Conservation (phyloP, 2,113 vertebrate genomes). For the Raja brachyura region DNA sequence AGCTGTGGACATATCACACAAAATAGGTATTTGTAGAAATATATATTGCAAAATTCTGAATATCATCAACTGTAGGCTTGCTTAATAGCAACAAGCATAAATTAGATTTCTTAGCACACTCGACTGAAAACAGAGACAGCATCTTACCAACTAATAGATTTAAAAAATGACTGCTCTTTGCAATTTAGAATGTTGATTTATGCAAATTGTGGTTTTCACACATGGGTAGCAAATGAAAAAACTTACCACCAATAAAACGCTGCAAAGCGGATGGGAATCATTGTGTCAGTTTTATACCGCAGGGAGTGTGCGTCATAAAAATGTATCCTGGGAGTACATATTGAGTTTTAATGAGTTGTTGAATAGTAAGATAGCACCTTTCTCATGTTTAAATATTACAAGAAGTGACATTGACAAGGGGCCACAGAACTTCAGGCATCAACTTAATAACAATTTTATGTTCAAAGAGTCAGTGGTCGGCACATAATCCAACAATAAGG, state of each 20-base stretch:
- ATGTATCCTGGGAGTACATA: neutral
- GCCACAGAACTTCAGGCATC: neutral
- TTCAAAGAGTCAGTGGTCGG: neutral
- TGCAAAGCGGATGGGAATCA: neutral
- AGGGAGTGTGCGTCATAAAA: neutral
- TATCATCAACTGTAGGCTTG: neutral
- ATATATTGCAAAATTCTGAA: neutral
- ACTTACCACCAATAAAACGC: neutral
- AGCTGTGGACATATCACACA: neutral
- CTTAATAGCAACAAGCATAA: neutral
- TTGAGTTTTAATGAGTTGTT: neutral
- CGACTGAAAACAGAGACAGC: neutral
- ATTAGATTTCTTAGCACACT: neutral
- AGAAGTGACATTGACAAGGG: neutral
- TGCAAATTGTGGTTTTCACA: neutral
- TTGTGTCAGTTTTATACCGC: neutral
- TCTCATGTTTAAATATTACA: neutral
- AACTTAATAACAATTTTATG: constrained; percentile 3
- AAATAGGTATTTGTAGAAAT: neutral
- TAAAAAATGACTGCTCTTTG: neutral
- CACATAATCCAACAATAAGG: neutral
- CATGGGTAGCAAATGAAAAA: neutral
- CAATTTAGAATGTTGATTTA: neutral
- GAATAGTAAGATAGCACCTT: neutral
- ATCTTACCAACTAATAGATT: neutral